Base-by-base conservation (phyloP, 2,888 invertebrate species). In the Cephus spinipes region DNA sequence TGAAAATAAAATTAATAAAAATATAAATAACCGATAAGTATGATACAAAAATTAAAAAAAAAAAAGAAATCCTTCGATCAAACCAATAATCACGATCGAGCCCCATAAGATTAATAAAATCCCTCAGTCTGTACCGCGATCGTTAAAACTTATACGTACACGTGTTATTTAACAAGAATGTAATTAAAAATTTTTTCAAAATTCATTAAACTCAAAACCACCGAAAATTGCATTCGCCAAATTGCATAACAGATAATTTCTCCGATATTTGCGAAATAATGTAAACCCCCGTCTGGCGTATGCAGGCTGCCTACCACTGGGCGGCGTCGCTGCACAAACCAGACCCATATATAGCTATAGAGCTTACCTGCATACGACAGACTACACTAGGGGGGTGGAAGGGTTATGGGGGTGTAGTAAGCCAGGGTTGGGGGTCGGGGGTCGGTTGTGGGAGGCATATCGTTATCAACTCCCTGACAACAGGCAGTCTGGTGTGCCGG, bases 381-480 rank as follows among this genome's bases (percentile, higher is more conserved):
- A 55, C 55, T 55, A 55, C 15, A 23, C 23, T 4, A 11, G 36
- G 3, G 4, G 55, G 36, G 12, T 36, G 36, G 2, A 55, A 23
- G 55, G 55, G 55, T 55, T 55, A 55, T 23, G 55, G 55, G 23
- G 55, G 55, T 55, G 23, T 55, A 55, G 23, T 23, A 1, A 55
- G 9, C 55, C 55, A 9, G 55, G 40, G 33, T 15, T 69, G 34
- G 35, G 32, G 33, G 12, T 30, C 9, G 31, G 75, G 75, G 15
- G 68, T 36, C 15, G 74, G 40, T 31, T 32, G 76, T 32, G 76
- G 83, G 84, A 84, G 86, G 86, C 84, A 85, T 86, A 87, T 86
- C 87, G 87, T 86, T 87, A 87, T 87, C 86, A 87, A 85, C 85
- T 85, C 89, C 88, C 86, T 86, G 87, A 89, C 89, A 88, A 89